phyloP scores from a whole-genome alignment of 2,113 vertebrate species.

The Ageneiosus marmoratus region DNA sequence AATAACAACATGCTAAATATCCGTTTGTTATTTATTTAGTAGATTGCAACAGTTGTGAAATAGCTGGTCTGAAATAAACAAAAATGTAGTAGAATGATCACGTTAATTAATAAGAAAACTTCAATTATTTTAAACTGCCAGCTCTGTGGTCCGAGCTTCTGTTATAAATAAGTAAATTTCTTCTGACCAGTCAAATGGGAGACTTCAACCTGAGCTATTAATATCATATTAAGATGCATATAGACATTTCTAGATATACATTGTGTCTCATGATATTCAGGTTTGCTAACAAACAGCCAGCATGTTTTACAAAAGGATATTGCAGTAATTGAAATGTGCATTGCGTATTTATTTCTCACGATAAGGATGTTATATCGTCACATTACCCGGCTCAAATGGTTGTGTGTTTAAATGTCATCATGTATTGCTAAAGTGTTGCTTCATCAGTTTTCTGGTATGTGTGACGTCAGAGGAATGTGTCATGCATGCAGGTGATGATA shows the following conservation, averaged over 20 bases:
- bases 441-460: background rate
- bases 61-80: background rate
- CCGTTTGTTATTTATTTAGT: background rate
- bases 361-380: background rate
- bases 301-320: too few relatives aligned
- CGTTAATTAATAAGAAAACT: too few relatives aligned
- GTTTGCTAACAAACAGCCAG: background rate
- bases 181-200: background rate
- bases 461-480: slow-evolving; percentile 4
- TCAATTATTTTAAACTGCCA: background rate
- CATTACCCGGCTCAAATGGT: too few relatives aligned
- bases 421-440: background rate
- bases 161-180: too few relatives aligned
- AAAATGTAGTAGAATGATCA: too few relatives aligned
- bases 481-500: background rate
- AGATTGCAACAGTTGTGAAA: background rate
- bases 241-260: background rate
- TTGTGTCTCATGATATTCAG: background rate
- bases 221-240: background rate
- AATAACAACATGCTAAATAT: background rate
- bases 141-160: too few relatives aligned
- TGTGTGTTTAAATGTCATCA: background rate
- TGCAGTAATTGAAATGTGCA: background rate
- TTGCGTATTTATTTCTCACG: background rate
- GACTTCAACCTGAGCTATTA: background rate